These are phyloP conservation scores for Salvelinus alpinus DNA, from an alignment of 2,113 vertebrate species.

Conservation along the genomic window DNA sequence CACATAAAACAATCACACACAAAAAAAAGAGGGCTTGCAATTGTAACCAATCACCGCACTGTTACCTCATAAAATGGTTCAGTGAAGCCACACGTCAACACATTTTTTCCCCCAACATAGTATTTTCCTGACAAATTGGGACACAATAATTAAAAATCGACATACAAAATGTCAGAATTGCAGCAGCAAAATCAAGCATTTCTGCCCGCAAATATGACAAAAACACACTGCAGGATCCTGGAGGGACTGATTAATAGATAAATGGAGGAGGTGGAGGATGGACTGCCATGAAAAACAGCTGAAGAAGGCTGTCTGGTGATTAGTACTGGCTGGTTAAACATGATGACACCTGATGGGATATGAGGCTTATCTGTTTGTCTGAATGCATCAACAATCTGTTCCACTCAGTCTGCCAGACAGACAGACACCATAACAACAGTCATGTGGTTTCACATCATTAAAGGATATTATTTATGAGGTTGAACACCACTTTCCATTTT, in stretches of 20 bases:
- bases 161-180: too few relatives aligned
- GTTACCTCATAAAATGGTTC: too few relatives aligned
- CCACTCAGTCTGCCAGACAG: conserved; percentile 70
- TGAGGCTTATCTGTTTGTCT: conserved; percentile 59
- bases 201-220: too few relatives aligned
- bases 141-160: too few relatives aligned
- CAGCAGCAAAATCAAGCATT: too few relatives aligned
- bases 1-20: too few relatives aligned
- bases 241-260: not conserved
- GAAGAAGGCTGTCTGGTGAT: conserved; percentile 72
- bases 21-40: too few relatives aligned
- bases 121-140: too few relatives aligned
- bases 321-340: conserved; percentile 72
- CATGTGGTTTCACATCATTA: conserved; percentile 71
- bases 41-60: too few relatives aligned
- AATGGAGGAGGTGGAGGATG: not conserved
- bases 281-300: conserved; percentile 63
- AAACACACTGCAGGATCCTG: too few relatives aligned
- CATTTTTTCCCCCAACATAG: too few relatives aligned
- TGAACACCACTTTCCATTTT: not conserved
- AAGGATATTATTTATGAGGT: conserved; percentile 61
- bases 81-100: too few relatives aligned
- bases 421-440: conserved; percentile 45
- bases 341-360: conserved; percentile 80
- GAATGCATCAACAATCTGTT: conserved; percentile 80